Evolutionary conservation across 2,113 vertebrate genomes (phyloP).

Genomic region (Psittacara wagleri): DNA sequence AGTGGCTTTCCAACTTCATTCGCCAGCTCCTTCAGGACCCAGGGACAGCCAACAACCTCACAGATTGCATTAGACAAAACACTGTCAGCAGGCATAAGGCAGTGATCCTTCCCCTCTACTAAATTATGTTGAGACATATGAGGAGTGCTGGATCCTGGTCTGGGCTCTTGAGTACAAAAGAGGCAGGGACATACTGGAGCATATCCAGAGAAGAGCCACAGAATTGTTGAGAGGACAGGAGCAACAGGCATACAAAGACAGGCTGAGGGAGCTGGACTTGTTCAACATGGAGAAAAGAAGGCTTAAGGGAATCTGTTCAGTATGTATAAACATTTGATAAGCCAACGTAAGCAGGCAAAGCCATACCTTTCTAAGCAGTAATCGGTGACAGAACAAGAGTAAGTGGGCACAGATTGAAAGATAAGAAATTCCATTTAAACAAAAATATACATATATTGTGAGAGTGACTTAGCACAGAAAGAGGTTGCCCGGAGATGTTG

Average conservation of each 20-base stretch:
- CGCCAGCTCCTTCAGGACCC: no score
- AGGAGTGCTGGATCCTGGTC: not conserved
- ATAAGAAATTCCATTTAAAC: not conserved
- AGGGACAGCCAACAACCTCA: not conserved
- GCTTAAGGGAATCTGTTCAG: not conserved
- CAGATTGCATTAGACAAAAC: not conserved
- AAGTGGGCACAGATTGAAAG: not conserved
- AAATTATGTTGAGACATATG: not conserved
- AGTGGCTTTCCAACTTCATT: no score
- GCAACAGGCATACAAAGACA: not conserved
- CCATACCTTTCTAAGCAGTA: not conserved
- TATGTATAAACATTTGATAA: not conserved
- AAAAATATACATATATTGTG: not conserved
- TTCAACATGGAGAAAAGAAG: not conserved
- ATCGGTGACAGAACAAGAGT: not conserved
- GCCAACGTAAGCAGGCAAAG: not conserved
- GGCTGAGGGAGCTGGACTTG: not conserved
- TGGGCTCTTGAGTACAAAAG: not conserved
- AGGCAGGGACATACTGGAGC: not conserved
- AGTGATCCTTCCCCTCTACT: not conserved
- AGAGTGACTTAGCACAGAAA: not conserved
- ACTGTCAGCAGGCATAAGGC: fast-evolving
- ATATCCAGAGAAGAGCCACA: not conserved
- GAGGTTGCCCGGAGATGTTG: not conserved
- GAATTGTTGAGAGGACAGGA: not conserved